Percentiles rank a stretch among this genome's conserved stretches.
Evolutionary conservation across 1,140 invertebrate genomes (phyloP).

Genomic region (Kradibia gibbosae): DNA sequence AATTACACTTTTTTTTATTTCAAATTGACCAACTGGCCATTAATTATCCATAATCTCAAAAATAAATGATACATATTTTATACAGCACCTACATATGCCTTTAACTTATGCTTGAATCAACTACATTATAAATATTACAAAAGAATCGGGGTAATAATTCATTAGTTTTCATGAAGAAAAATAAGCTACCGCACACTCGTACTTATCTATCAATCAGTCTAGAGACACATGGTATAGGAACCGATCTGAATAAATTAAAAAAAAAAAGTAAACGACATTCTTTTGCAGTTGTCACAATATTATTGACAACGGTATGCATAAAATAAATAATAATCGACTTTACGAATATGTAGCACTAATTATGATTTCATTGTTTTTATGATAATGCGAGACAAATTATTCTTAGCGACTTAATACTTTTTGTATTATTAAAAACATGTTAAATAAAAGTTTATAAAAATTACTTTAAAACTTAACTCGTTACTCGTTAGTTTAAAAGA

Average conservation of each 20-base stretch:
- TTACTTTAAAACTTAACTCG: no score
- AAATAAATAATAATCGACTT: conserved; percentile 26
- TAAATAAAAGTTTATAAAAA: neutral
- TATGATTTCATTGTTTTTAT: conserved; percentile 24
- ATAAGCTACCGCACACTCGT: neutral
- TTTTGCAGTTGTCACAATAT: neutral
- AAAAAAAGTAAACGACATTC: neutral
- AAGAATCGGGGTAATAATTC: neutral
- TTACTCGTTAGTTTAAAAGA: neutral
- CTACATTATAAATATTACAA: neutral
- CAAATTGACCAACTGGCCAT: neutral
- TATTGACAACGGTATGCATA: conserved; percentile 7
- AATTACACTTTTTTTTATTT: neutral
- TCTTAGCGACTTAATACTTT: neutral
- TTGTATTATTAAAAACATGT: neutral
- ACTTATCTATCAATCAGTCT: conserved; percentile 9
- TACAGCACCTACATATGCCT: neutral
- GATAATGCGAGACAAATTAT: conserved; percentile 21
- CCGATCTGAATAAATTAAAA: conserved; percentile 10
- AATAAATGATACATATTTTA: neutral
- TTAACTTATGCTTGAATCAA: neutral
- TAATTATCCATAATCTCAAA: neutral
- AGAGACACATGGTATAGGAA: neutral
- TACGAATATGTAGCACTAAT: neutral
- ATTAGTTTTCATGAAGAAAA: neutral